Evolutionary conservation across 2,888 invertebrate species (phyloP), one percentile per base, ranked within the genome.

Genomic region (Eretmocerus hayati): DNA sequence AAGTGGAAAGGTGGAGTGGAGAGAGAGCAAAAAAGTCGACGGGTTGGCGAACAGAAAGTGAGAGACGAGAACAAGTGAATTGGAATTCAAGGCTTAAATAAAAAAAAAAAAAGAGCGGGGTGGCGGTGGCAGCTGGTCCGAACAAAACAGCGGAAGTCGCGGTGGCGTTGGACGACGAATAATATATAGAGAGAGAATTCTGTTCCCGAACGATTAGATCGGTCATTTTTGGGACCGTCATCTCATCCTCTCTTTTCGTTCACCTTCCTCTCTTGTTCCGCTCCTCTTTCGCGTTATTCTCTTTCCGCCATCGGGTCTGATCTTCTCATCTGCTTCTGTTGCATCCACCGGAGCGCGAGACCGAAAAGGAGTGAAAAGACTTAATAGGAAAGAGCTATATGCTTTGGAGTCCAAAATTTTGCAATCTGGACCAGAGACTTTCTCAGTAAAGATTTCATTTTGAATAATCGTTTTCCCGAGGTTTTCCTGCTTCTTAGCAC

Each of bases 131-230:
- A 44, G 44, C 40, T 44, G 49, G 40, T 13, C n/a, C 40, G 20
- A 37, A 52, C 49, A 49, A 53, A 49, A 46, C 43, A 47, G 38
- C 53, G 52, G 52, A 53, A 53, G 50, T 46, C 39, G 46, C 23
- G 45, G 44, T 40, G 23, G 11, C 41, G 30, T 26, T 26, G n/a
- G n/a, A n/a, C n/a, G n/a, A n/a, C n/a, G n/a, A n/a, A n/a, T n/a
- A n/a, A n/a, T n/a, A n/a, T n/a, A n/a, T n/a, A n/a, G n/a, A n/a
- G n/a, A n/a, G n/a, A n/a, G n/a, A n/a, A n/a, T 26, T 26, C 26
- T 26, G 8, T 26, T 11, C 11, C 35, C 38, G 22, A 22, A 19
- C 42, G 45, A 47, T 48, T 52, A 52, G 41, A 52, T 44, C 51
- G 30, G 31, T 43, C 40, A 43, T 35, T 44, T 42, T 50, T 38